Evolutionary conservation across 2,888 invertebrate genomes (phyloP).

Genomic region (Maniola hyperantus): DNA sequence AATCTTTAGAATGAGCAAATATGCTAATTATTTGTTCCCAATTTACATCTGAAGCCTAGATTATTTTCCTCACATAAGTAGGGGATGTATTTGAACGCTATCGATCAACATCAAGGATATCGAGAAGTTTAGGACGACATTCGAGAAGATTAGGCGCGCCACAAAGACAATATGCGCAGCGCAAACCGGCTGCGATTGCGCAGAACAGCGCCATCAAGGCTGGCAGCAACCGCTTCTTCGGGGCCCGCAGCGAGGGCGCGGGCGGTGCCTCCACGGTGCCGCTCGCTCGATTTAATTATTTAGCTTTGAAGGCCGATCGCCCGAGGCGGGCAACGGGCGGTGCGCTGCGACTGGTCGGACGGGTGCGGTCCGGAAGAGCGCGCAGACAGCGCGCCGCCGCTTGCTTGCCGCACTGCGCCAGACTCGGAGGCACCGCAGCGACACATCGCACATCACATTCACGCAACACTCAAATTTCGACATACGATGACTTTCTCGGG

Average conservation of each 20-base stretch:
- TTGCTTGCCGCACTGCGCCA: constrained; percentile 67
- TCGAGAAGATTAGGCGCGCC: constrained; percentile 69
- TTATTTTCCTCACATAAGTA: constrained; percentile 39
- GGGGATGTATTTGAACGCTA: constrained; percentile 45
- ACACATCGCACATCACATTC: constrained; percentile 69
- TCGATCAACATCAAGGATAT: constrained; percentile 56
- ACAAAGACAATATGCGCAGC: constrained; percentile 60
- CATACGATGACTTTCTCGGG: constrained; percentile 76
- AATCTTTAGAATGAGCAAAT: background rate
- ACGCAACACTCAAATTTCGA: constrained; percentile 78
- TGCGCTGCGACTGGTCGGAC: constrained; percentile 79
- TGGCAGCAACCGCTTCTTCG: constrained; percentile 76
- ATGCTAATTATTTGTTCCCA: background rate
- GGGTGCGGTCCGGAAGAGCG: constrained; percentile 78
- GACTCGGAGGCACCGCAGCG: constrained; percentile 78
- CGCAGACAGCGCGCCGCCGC: constrained; percentile 81
- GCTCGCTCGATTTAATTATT: constrained; percentile 77
- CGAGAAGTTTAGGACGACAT: constrained; percentile 59
- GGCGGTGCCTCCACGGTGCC: constrained; percentile 51
- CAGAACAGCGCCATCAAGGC: constrained; percentile 80
- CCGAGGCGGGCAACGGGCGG: constrained; percentile 67
- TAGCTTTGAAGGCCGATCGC: constrained; percentile 80
- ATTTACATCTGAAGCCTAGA: constrained; percentile 23
- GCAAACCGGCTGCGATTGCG: constrained; percentile 79
- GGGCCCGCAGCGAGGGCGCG: constrained; percentile 52